phyloP scores from a whole-genome alignment of 2,113 vertebrate genomes.

The Sardina pilchardus region DNA sequence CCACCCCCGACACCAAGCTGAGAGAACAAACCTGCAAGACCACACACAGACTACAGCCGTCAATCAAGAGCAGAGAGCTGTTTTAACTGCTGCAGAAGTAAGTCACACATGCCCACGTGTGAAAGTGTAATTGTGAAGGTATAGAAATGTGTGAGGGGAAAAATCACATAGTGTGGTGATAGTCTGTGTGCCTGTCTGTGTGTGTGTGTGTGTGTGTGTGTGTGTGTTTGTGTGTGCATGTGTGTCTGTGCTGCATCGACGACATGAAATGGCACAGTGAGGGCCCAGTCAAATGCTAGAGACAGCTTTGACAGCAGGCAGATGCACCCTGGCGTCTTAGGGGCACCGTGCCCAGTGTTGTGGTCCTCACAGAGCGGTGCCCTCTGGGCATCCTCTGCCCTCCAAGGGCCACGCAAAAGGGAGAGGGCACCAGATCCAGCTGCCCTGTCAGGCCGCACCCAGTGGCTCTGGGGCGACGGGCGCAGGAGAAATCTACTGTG shows the following conservation, averaged over 20 bases:
- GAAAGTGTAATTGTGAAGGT: neutral
- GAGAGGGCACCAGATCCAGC: neutral
- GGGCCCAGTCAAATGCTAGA: neutral
- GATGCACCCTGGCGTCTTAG: conserved; percentile 57
- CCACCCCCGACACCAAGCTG: neutral
- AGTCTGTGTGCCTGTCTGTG: neutral
- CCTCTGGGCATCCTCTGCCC: neutral
- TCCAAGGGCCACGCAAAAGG: neutral
- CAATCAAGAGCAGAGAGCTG: neutral
- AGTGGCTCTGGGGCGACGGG: neutral
- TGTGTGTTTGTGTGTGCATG: neutral
- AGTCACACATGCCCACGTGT: neutral
- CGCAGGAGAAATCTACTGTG: neutral
- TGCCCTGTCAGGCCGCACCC: neutral
- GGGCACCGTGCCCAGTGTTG: conserved; percentile 27
- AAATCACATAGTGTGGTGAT: neutral
- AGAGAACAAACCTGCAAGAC: neutral
- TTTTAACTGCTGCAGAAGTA: neutral
- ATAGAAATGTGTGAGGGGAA: neutral
- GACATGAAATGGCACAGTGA: neutral
- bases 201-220: neutral
- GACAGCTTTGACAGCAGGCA: conserved; percentile 56
- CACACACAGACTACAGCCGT: neutral
- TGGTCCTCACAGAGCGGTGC: neutral
- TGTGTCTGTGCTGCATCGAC: neutral